Conservation (phyloP, 2,888 invertebrate species). For the Herminia tarsipennalis region DNA sequence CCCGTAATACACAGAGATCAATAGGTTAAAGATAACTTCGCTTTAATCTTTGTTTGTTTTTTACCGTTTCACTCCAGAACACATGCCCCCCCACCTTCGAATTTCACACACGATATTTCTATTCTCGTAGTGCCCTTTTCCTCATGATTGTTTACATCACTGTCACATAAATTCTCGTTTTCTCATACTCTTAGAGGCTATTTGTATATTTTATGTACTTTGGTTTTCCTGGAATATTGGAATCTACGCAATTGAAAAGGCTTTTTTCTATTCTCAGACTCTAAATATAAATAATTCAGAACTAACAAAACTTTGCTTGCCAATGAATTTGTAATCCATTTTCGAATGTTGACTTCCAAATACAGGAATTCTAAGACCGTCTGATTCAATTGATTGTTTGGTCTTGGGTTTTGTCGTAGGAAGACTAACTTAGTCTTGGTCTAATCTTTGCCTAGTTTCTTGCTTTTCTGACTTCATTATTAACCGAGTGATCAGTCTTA, state of each 20-base stretch:
- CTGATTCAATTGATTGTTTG: too few relatives aligned
- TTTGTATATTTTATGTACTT: conserved; percentile 17
- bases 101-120: conserved; percentile 34
- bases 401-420: too few relatives aligned
- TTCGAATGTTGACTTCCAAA: conserved; percentile 23
- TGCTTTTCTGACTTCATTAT: too few relatives aligned
- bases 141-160: conserved; percentile 32
- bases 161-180: conserved; percentile 35
- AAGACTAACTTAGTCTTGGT: too few relatives aligned
- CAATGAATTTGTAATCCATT: conserved; percentile 27
- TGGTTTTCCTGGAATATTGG: conserved; percentile 15
- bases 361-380: conserved; percentile 19
- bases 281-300: conserved; percentile 7
- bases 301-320: conserved; percentile 5
- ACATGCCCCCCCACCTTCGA: conserved; percentile 27
- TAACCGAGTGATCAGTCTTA: too few relatives aligned
- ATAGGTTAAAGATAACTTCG: conserved; percentile 29
- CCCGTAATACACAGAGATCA: conserved; percentile 24
- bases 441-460: too few relatives aligned
- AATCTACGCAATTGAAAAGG: conserved; percentile 7
- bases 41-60: conserved; percentile 32
- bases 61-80: conserved; percentile 30
- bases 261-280: conserved; percentile 4
- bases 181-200: conserved; percentile 21
- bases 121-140: conserved; percentile 34